Evolutionary conservation across 1,140 invertebrate genomes (phyloP).

Genomic region (Saccostrea echinata): DNA sequence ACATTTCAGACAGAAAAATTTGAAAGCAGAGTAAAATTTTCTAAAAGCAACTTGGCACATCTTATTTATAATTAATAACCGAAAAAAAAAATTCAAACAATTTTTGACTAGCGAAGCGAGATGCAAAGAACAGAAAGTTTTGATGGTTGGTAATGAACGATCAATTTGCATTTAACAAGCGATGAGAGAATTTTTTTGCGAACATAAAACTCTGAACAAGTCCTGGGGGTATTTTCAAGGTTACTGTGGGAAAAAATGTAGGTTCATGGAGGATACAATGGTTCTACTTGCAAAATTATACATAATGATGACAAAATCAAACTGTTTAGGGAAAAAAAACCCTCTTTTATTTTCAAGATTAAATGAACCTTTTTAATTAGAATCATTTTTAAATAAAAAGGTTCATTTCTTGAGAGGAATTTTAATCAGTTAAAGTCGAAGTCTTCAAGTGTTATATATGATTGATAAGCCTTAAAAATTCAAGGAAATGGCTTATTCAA

Average conservation of each 20-base stretch:
- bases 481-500: too few species aligned
- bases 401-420: too few species aligned
- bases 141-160: constrained; percentile 19
- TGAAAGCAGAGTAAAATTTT: constrained; percentile 23
- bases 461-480: too few species aligned
- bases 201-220: background rate
- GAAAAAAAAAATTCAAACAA: constrained; percentile 10
- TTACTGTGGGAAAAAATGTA: background rate
- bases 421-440: too few species aligned
- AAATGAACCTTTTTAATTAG: too few species aligned
- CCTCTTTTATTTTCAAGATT: too few species aligned
- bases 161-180: constrained; percentile 16
- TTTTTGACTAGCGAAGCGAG: constrained; percentile 6
- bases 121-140: background rate
- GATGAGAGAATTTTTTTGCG: background rate
- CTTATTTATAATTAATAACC: constrained; percentile 28
- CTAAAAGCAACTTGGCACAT: constrained; percentile 27
- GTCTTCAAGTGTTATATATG: too few species aligned
- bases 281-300: background rate
- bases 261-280: background rate
- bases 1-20: background rate
- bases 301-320: background rate
- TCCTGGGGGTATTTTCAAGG: background rate
- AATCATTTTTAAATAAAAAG: too few species aligned
- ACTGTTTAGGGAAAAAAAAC: too few species aligned